Base-by-base conservation (phyloP, 2,113 vertebrate genomes). In the Menura novaehollandiae region DNA sequence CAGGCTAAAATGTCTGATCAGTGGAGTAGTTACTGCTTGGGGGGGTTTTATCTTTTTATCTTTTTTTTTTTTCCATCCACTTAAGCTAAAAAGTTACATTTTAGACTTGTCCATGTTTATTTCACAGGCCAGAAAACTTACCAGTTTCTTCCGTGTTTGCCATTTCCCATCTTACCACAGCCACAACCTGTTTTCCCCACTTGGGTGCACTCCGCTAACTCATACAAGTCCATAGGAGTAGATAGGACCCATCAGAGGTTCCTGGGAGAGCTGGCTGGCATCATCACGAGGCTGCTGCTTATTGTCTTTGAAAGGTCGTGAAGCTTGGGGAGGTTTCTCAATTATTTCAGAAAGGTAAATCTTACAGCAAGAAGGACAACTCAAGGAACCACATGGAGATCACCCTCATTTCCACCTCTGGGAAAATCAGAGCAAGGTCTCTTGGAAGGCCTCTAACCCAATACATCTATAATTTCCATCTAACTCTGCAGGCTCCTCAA, bases 141-240 rank as follows among this genome's bases (percentile, higher is more conserved):
- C 4, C 6, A 1, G 0, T 64, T 92, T 67, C 27, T 20, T 93
- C 35, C 10, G 17, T 17, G 21, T 58, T 89, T 84, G n/a, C 60
- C 24, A 55, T 86, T 92, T 77, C 15, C 18, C 9, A 84, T 33
- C 15, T 44, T 41, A 66, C 8, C 56, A 41, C 3, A 72, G 43
- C 23, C 76, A 73, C 47, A 85, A 17, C 13, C 21, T 28, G 6
- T 41, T 76, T 64, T 33, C 15, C 30, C 12, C 7, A 8, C 14
- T 37, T 47, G 13, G 23, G 6, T 0, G 0, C 46, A 32, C 41
- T n/a, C 60, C 32, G 60, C 32, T 32, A 35, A 33, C 9, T 43
- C 41, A 13, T 44, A 7, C 8, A 41, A 79, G 53, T 32, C 71
- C 37, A 10, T 4, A 44, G 55, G 5, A 80, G 13, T 8, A 56